These are phyloP conservation scores for Trichechus manatus DNA, from an alignment of 2,113 vertebrate species.

Conservation along the genomic window DNA sequence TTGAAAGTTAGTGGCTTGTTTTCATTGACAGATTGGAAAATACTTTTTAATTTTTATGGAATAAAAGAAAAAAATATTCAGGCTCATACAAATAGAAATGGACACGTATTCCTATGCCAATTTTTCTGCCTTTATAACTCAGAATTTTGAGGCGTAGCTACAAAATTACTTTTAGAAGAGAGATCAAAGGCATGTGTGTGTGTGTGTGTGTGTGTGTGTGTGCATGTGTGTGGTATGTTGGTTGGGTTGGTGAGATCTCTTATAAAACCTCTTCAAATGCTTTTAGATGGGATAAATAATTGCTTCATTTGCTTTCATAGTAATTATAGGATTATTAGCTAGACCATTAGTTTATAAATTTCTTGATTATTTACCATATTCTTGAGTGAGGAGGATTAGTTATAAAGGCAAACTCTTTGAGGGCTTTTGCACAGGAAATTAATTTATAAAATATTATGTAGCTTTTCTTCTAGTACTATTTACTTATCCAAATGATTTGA, in stretches of 20 bases:
- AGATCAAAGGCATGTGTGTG: background rate
- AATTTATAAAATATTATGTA: background rate
- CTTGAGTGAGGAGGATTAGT: background rate
- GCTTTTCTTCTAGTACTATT: conserved; percentile 15
- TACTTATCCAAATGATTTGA: conserved; percentile 40
- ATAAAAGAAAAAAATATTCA: conserved; percentile 38
- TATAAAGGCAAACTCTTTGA: conserved; percentile 36
- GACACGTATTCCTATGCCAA: background rate
- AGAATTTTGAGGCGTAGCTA: conserved; percentile 8
- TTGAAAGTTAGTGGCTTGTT: background rate
- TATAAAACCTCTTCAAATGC: conserved; percentile 39
- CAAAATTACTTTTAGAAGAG: background rate
- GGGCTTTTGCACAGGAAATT: background rate
- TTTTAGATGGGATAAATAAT: conserved; percentile 48
- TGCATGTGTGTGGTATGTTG: background rate
- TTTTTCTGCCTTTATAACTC: conserved; percentile 8
- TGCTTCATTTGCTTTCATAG: conserved; percentile 53
- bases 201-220: background rate
- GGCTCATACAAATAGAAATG: background rate
- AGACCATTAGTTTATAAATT: conserved; percentile 55
- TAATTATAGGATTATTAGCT: conserved; percentile 59
- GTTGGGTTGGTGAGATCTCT: background rate
- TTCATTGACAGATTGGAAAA: conserved; percentile 37
- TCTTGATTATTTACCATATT: conserved; percentile 17
- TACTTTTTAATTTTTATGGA: conserved; percentile 43